Evolutionary conservation across 2,113 vertebrate genomes (phyloP), one percentile per base, ranked within the genome.

Genomic region (Callipepla californica): DNA sequence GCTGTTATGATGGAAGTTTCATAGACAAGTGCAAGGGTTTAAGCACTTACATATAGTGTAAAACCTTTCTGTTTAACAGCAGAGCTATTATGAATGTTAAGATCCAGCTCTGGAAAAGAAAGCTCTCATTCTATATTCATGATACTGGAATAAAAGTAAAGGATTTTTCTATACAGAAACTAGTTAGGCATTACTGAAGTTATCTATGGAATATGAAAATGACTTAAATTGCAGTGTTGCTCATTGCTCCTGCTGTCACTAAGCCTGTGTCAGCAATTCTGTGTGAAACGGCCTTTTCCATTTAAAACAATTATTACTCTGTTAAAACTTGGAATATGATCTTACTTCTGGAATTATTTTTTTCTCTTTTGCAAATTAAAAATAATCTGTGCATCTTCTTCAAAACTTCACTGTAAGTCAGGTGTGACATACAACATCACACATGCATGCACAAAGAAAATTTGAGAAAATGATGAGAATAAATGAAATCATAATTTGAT

Each of bases 251-350:
- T 34, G 21, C 38, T 84, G 14, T 75, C 63, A 47, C 18, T 65
- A 59, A 63, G 48, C 40, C 73, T 86, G 51, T 57, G 44, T 89
- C 89, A 87, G 62, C 48, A 92, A 16, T 78, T 92, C 58, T 78
- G 9, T 15, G 17, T 2, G 1, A 87, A 92, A 89, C 2, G 40
- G 73, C 5, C 9, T 84, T 84, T 93, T 90, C 53, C 36, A 45
- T 25, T 90, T 84, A 63, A 57, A 84, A 68, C 48, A 68, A 53
- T 45, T 62, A 57, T 67, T 83, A 42, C 32, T 72, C 13, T 75
- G 12, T 3, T 80, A 42, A 77, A 47, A 32, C 21, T 77, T 83
- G 47, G 44, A 93, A 74, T 83, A 32, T 80, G 34, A 40, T 61
- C 22, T n/a, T 72, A 4, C 79, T 89, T 70, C 34, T 81, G 5